phyloP scores from a whole-genome alignment of 2,113 vertebrate genomes.

The Xiphorhynchus elegans region DNA sequence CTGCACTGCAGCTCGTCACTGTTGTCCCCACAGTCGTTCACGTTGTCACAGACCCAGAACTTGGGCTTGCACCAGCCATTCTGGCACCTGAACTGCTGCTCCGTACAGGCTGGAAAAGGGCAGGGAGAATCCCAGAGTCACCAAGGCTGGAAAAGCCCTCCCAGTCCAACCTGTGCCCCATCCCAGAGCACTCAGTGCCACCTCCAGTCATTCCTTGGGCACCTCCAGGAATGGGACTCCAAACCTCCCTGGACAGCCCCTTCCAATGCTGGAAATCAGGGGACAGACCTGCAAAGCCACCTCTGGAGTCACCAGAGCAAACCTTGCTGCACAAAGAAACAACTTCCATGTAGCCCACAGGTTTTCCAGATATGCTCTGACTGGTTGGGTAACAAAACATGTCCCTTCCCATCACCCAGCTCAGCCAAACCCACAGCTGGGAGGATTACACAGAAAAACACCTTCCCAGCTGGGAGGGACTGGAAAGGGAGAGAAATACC shows the following conservation, averaged over 20 bases:
- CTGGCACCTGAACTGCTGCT: slow-evolving; percentile 78
- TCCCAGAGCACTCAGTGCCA: neutral
- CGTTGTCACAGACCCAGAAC: slow-evolving; percentile 88
- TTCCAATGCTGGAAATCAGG: neutral
- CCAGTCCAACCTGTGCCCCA: neutral
- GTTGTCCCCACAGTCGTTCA: slow-evolving; percentile 89
- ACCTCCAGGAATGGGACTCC: neutral
- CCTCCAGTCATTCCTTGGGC: neutral
- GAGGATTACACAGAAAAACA: neutral
- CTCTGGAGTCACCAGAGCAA: neutral
- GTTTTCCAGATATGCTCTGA: neutral
- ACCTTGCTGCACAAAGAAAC: neutral
- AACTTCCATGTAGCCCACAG: fast-evolving
- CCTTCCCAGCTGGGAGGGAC: neutral
- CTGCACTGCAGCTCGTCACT: slow-evolving; percentile 88
- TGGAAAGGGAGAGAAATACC: neutral
- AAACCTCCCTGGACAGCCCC: neutral
- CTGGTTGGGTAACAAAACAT: fast-evolving
- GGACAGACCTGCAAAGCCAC: neutral
- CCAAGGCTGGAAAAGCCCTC: neutral
- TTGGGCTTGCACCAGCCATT: slow-evolving; percentile 87
- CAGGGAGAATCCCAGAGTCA: neutral
- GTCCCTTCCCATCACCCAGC: neutral
- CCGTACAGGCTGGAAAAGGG: slow-evolving; percentile 61
- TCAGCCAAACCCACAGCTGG: neutral